These are phyloP conservation scores for Probosciger aterrimus DNA, from an alignment of 2,113 vertebrate species.

Conservation along the genomic window DNA sequence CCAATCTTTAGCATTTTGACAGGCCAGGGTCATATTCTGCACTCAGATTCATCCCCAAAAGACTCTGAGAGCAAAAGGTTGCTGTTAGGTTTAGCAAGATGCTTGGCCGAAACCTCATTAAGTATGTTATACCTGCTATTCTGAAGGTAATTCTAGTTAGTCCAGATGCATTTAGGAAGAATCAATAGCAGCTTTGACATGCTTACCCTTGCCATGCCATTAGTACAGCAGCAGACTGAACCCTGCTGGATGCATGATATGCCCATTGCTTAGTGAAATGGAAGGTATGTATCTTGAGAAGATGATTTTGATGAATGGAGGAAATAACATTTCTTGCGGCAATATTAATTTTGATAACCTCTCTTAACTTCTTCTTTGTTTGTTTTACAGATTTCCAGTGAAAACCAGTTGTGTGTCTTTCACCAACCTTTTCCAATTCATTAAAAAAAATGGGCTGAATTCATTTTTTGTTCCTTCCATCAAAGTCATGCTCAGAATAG, in stretches of 20 bases:
- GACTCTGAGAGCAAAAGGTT: neutral
- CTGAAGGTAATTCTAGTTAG: neutral
- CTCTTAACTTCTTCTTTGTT: neutral
- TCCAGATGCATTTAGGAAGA: neutral
- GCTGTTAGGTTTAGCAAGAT: neutral
- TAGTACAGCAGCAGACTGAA: neutral
- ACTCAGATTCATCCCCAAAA: neutral
- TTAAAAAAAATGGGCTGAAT: neutral
- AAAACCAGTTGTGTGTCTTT: neutral
- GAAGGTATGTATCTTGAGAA: neutral
- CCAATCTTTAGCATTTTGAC: neutral
- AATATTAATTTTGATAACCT: neutral
- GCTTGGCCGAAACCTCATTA: neutral
- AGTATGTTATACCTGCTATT: neutral
- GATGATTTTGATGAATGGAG: neutral
- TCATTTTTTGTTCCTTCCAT: neutral
- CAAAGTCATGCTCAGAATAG: neutral
- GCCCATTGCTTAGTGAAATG: neutral
- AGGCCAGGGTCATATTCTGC: neutral
- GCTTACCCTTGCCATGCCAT: neutral
- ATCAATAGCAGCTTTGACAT: slow-evolving; percentile 6
- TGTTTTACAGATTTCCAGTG: neutral
- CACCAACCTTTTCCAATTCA: neutral
- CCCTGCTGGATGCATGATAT: neutral
- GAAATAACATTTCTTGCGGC: neutral